Evolutionary conservation across 2,888 invertebrate genomes (phyloP).

Genomic region (Carabus problematicus): DNA sequence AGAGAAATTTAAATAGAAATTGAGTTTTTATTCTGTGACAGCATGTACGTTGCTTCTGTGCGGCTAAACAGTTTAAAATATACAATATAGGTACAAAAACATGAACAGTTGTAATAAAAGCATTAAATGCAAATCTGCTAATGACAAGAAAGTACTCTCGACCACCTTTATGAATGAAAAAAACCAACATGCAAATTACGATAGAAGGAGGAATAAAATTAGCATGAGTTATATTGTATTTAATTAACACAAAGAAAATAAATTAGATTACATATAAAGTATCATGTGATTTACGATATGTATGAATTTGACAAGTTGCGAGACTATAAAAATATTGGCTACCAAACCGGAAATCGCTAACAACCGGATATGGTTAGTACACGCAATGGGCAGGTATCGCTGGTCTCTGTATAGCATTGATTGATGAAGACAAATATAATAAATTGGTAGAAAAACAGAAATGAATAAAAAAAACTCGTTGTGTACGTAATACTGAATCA

Average conservation of each 20-base stretch:
- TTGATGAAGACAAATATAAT: neutral
- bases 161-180: too few relatives aligned
- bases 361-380: slow-evolving; percentile 6
- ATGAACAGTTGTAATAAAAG: too few relatives aligned
- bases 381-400: neutral
- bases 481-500: neutral
- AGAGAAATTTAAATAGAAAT: too few relatives aligned
- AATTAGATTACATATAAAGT: slow-evolving; percentile 12
- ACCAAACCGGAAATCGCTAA: slow-evolving; percentile 7
- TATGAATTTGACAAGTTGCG: neutral
- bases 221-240: slow-evolving; percentile 36
- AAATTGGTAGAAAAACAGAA: neutral
- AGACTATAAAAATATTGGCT: neutral
- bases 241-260: slow-evolving; percentile 39
- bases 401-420: neutral
- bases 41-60: too few relatives aligned
- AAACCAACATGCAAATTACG: slow-evolving; percentile 24
- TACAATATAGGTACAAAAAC: too few relatives aligned
- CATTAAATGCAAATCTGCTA: too few relatives aligned
- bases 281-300: neutral
- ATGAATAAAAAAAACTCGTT: neutral
- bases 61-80: too few relatives aligned
- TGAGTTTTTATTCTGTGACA: too few relatives aligned
- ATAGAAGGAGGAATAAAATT: slow-evolving; percentile 38
- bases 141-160: too few relatives aligned